phyloP scores from a whole-genome alignment of 2,113 vertebrate genomes.

The Pteruthius melanotis region DNA sequence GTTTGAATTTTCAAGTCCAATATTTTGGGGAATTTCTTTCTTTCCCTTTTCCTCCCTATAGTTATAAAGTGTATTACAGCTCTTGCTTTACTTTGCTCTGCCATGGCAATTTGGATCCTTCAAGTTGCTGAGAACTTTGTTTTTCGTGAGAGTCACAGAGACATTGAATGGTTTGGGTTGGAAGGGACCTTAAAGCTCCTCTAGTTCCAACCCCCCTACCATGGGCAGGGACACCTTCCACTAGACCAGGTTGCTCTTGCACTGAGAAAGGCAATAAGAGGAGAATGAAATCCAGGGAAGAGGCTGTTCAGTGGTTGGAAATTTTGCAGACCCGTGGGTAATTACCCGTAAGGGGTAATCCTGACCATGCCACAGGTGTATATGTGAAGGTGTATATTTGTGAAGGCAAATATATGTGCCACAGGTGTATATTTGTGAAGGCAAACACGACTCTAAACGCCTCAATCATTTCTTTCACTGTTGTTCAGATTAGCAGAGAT shows the following conservation, averaged over 20 bases:
- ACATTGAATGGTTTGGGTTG: background rate
- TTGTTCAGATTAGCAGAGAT: background rate
- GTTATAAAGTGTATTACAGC: background rate
- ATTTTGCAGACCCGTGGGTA: background rate
- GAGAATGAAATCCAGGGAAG: background rate
- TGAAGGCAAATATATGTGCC: too few relatives aligned
- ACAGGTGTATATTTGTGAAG: background rate
- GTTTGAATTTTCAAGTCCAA: constrained; percentile 1
- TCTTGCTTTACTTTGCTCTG: background rate
- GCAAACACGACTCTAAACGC: background rate
- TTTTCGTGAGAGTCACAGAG: background rate
- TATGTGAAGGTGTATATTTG: too few relatives aligned
- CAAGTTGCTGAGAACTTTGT: background rate
- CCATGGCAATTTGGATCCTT: background rate
- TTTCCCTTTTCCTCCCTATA: background rate
- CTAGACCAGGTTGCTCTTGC: background rate
- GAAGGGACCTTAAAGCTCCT: background rate
- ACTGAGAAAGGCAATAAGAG: background rate
- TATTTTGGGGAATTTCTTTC: background rate
- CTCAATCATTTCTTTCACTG: background rate
- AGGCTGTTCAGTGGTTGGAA: background rate
- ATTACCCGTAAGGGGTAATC: background rate
- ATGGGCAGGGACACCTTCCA: background rate
- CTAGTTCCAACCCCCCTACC: rapidly evolving
- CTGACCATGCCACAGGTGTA: background rate